Base-by-base conservation (phyloP, 2,888 invertebrate genomes). In the Cryptocheilus praepositus region DNA sequence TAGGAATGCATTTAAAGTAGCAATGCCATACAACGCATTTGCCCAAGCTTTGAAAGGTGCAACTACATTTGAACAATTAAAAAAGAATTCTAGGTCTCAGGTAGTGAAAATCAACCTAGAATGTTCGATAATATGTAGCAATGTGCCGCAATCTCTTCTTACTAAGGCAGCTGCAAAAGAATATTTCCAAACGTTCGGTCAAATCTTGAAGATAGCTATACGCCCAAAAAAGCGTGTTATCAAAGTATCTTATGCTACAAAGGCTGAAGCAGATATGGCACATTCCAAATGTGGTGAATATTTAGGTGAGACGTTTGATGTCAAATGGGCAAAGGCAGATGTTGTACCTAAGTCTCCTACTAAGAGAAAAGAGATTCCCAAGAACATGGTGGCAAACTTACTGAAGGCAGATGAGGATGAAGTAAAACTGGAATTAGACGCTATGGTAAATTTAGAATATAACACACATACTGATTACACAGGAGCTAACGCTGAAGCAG, bases 121-220 rank as follows among this genome's bases (percentile, higher is more conserved):
- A 16, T 78, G 84, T 18, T 84, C 85, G 0, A 81, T 86, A 56
- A 86, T 77, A 7, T 94, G 94, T 81, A 89, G 90, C 43, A 90
- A 92, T 82, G 93, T 94, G 54, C 94, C 94, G 0, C 92, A 92
- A 36, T 87, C 90, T 8, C 90, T 94, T 62, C 90, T 93, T 61
- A 92, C 93, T 74, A 92, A 91, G 83, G 85, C 90, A 58, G 84
- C 91, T 0, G 93, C 93, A 0, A 92, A 92, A 77, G 90, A 91
- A 64, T 93, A 94, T 85, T 95, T 95, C 70, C 90, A 92, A 19
- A 92, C 93, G 82, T 96, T 93, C 89, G 96, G 96, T 0, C 91
- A 90, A 49, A 92, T 95, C 2, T 91, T 91, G 15, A 92, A 92
- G 71, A 92, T 95, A 58, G 91, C 92, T 45, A 89, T 94, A 60